Percentiles rank a stretch among this genome's conserved stretches.
phyloP scores from a whole-genome alignment of 2,888 invertebrate genomes.

The Blastobasis lacticolella region DNA sequence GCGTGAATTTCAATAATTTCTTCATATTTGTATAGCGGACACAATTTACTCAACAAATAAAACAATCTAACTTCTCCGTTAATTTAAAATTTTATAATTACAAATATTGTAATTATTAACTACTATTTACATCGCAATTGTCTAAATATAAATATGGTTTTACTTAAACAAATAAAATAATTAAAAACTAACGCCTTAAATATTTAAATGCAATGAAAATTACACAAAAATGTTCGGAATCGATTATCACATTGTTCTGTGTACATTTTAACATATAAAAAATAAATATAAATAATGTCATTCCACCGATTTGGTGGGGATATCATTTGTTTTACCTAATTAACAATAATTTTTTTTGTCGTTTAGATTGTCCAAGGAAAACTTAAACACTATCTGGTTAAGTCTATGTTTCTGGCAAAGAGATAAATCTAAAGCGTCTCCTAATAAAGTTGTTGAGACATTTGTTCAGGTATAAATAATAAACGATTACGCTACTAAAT shows the following conservation, averaged over 20 bases:
- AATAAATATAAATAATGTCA: slow-evolving; percentile 16
- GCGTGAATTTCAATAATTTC: too few species aligned
- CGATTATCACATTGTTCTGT: slow-evolving; percentile 66
- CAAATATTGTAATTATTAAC: slow-evolving; percentile 59
- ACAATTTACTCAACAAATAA: too few species aligned
- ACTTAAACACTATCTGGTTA: slow-evolving; percentile 42
- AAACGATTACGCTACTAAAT: slow-evolving; percentile 27
- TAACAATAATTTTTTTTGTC: slow-evolving; percentile 6
- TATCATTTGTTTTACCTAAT: slow-evolving; percentile 17
- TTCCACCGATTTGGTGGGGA: slow-evolving; percentile 39
- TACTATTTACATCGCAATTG: slow-evolving; percentile 62
- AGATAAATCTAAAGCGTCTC: slow-evolving; percentile 11
- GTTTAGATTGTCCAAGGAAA: slow-evolving; percentile 10
- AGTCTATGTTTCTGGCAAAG: slow-evolving; percentile 46
- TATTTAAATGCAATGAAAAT: slow-evolving; percentile 60
- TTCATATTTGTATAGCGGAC: too few species aligned
- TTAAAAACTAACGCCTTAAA: slow-evolving; percentile 17
- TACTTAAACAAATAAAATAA: slow-evolving; percentile 26
- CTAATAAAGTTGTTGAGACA: too few species aligned
- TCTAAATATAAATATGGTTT: slow-evolving; percentile 54
- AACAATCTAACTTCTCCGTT: too few species aligned
- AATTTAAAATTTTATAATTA: slow-evolving; percentile 58
- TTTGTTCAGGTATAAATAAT: too few species aligned
- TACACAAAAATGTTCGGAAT: slow-evolving; percentile 49
- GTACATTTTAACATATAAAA: slow-evolving; percentile 37